Percentiles rank a stretch among this genome's conserved stretches.
Conservation (phyloP, 2,797 vertebrate species). For the Erethizon dorsatum region DNA sequence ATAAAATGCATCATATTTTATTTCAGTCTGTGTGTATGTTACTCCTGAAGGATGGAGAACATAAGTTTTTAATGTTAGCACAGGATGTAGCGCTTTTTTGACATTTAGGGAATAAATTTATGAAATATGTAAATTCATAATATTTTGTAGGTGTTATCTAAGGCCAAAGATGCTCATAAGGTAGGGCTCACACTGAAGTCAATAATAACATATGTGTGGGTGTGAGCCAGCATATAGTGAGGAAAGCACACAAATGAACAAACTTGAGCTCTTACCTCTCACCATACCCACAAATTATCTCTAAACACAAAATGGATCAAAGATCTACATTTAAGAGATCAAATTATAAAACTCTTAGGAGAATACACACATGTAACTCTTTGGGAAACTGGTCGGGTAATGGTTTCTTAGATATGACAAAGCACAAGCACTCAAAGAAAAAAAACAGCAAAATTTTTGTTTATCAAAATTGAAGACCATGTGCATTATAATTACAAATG, state of each 20-base stretch:
- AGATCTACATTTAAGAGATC: background rate
- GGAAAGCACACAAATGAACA: background rate
- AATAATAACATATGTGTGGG: background rate
- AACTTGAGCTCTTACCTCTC: background rate
- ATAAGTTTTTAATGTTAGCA: background rate
- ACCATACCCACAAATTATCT: background rate
- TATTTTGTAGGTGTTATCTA: background rate
- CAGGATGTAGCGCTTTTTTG: background rate
- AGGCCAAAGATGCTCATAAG: background rate
- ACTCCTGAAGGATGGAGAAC: background rate
- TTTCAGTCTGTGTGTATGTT: background rate
- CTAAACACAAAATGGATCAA: background rate
- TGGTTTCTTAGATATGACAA: background rate
- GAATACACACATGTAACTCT: background rate
- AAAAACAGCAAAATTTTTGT: background rate
- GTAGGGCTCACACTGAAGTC: background rate
- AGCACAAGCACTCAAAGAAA: background rate
- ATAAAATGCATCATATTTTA: constrained; percentile 36
- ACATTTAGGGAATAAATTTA: background rate
- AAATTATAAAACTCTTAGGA: background rate
- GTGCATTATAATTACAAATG: background rate
- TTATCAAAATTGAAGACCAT: background rate
- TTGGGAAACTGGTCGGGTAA: background rate
- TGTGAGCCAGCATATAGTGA: background rate
- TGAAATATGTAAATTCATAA: background rate